Conservation (phyloP, 2,888 invertebrate species). For the Augiades crinisus region DNA sequence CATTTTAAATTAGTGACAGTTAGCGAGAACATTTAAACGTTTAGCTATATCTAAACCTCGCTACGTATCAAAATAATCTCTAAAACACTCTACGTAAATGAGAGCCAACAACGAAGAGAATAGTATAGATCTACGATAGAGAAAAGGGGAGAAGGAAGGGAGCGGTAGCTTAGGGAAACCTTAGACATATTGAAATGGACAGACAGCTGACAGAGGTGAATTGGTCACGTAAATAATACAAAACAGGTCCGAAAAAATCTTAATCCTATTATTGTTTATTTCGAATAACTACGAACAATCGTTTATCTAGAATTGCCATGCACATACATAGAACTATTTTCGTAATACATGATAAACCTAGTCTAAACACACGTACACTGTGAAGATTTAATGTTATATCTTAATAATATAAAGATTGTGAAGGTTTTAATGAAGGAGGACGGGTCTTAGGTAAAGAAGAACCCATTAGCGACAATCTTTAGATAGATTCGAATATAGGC, state of each 20-base stretch:
- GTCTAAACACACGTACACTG: slow-evolving; percentile 73
- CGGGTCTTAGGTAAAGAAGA: slow-evolving; percentile 49
- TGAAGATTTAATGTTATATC: slow-evolving; percentile 55
- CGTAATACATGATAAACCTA: slow-evolving; percentile 63
- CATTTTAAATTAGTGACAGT: slow-evolving; percentile 74
- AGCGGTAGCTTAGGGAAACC: slow-evolving; percentile 28
- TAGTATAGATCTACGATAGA: slow-evolving; percentile 47
- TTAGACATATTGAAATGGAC: slow-evolving; percentile 16
- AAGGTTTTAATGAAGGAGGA: slow-evolving; percentile 51
- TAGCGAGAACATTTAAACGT: slow-evolving; percentile 48
- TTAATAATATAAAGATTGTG: slow-evolving; percentile 55
- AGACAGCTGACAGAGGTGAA: slow-evolving; percentile 26
- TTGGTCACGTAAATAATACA: slow-evolving; percentile 49
- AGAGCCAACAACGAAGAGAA: slow-evolving; percentile 77
- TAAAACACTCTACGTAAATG: slow-evolving; percentile 63
- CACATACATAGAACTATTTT: slow-evolving; percentile 66
- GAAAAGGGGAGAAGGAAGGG: slow-evolving; percentile 32
- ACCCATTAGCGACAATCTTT: slow-evolving; percentile 44
- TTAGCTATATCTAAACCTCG: slow-evolving; percentile 50
- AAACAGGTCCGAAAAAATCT: slow-evolving; percentile 53
- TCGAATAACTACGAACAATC: slow-evolving; percentile 73
- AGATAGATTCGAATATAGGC: slow-evolving; percentile 32
- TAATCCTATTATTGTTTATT: slow-evolving; percentile 74
- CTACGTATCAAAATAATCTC: slow-evolving; percentile 75
- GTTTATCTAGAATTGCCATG: slow-evolving; percentile 75